phyloP scores from a whole-genome alignment of 2,797 vertebrate species.

The Galaxias olidus region DNA sequence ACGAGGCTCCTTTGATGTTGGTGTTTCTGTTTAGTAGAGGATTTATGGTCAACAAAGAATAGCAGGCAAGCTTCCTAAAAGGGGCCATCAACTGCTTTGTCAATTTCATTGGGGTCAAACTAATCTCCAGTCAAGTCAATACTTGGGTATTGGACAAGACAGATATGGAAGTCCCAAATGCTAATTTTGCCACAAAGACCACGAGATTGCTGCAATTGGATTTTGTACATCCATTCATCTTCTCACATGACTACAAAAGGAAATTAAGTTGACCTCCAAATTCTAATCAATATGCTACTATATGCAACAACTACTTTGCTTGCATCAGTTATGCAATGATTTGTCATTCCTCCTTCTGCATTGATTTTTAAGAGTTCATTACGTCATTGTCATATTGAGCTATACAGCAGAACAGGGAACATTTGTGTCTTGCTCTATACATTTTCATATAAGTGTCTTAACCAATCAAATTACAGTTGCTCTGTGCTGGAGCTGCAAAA shows the following conservation, averaged over 20 bases:
- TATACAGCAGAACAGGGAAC: too few species aligned
- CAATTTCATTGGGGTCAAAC: conserved; percentile 37
- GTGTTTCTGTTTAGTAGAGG: conserved; percentile 5
- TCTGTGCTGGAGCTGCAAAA: too few species aligned
- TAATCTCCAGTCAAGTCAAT: conserved; percentile 25
- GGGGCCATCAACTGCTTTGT: conserved; percentile 36
- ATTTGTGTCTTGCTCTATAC: too few species aligned
- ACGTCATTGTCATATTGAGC: too few species aligned
- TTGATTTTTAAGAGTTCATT: not conserved
- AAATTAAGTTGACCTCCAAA: conserved; percentile 59
- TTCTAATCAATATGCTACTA: conserved; percentile 17
- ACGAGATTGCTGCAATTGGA: not conserved
- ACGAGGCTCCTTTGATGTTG: conserved; percentile 15
- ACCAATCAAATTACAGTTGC: too few species aligned
- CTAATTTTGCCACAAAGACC: conserved; percentile 22
- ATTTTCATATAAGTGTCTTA: too few species aligned
- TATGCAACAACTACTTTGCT: not conserved
- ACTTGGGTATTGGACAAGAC: conserved; percentile 9
- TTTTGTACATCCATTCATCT: conserved; percentile 40
- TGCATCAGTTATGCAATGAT: too few species aligned
- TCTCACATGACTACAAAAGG: conserved; percentile 28
- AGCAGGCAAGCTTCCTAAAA: conserved; percentile 17
- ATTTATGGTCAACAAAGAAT: conserved; percentile 18
- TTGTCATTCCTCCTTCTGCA: not conserved
- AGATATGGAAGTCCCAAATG: conserved; percentile 38